Conservation (phyloP, 2,113 vertebrate genomes). For the Eretmochelys imbricata region DNA sequence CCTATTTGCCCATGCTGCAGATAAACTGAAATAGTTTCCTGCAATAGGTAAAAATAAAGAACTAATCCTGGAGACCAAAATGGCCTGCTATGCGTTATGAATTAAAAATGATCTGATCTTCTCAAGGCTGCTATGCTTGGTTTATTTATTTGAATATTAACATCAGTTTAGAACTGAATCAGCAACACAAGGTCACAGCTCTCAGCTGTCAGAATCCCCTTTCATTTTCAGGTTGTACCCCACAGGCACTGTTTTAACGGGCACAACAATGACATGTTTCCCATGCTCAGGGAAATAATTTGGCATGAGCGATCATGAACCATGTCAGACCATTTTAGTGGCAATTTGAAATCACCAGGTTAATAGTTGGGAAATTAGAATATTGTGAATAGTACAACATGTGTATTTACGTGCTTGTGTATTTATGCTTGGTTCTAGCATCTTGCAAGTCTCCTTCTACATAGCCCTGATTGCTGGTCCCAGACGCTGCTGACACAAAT, state of each 20-base stretch:
- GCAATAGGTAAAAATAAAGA: background rate
- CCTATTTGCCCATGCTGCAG: background rate
- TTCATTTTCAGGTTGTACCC: constrained; percentile 38
- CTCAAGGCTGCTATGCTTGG: background rate
- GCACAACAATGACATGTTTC: constrained; percentile 24
- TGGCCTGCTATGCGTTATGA: background rate
- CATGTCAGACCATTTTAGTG: background rate
- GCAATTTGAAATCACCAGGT: background rate
- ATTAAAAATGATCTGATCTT: constrained; percentile 46
- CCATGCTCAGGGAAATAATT: background rate
- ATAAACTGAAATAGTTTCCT: background rate
- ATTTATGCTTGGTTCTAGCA: accelerated
- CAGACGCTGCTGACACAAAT: background rate
- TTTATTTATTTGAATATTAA: constrained; percentile 54
- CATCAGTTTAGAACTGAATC: constrained; percentile 46
- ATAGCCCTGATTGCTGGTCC: background rate
- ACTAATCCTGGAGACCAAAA: background rate
- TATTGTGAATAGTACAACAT: background rate
- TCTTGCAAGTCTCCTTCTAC: background rate
- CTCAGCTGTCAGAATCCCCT: constrained; percentile 40
- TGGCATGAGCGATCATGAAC: constrained; percentile 21
- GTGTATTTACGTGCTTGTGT: background rate
- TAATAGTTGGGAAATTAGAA: constrained; percentile 3
- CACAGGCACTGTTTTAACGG: constrained; percentile 54
- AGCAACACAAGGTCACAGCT: constrained; percentile 60